Evolutionary conservation across 1,140 invertebrate species (phyloP).

Genomic region (Drosophila bipectinata): DNA sequence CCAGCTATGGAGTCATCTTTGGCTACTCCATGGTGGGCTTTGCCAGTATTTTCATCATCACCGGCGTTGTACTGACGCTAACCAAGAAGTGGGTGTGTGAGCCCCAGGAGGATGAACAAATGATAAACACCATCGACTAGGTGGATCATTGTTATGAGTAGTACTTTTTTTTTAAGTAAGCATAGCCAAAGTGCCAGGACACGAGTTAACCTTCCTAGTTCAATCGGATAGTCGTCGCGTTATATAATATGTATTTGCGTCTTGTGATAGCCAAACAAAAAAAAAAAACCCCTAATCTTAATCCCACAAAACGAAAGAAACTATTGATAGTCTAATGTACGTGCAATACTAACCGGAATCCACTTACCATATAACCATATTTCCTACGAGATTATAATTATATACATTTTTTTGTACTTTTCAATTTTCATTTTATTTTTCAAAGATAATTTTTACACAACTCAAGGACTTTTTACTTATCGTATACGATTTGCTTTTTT

Average conservation of each 20-base stretch:
- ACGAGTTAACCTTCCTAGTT: conserved; percentile 52
- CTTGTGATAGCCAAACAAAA: conserved; percentile 31
- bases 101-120: conserved; percentile 75
- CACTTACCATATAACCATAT: background rate
- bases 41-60: conserved; percentile 84
- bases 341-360: background rate
- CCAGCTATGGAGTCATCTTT: conserved; percentile 85
- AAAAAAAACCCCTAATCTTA: background rate
- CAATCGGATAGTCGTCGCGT: conserved; percentile 44
- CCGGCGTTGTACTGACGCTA: conserved; percentile 83
- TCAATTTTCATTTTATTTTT: conserved; percentile 52
- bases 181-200: conserved; percentile 65
- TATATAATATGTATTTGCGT: conserved; percentile 41
- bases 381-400: background rate
- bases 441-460: conserved; percentile 52
- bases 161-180: conserved; percentile 10
- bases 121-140: conserved; percentile 52
- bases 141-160: background rate
- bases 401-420: conserved; percentile 21
- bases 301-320: background rate
- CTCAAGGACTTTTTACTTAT: conserved; percentile 53
- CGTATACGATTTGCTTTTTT: conserved; percentile 50
- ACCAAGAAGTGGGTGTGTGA: conserved; percentile 82
- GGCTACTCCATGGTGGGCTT: conserved; percentile 85
- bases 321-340: background rate